phyloP scores from a whole-genome alignment of 37 sponge, comb jelly and placozoan species.

The Agelas oroides region DNA sequence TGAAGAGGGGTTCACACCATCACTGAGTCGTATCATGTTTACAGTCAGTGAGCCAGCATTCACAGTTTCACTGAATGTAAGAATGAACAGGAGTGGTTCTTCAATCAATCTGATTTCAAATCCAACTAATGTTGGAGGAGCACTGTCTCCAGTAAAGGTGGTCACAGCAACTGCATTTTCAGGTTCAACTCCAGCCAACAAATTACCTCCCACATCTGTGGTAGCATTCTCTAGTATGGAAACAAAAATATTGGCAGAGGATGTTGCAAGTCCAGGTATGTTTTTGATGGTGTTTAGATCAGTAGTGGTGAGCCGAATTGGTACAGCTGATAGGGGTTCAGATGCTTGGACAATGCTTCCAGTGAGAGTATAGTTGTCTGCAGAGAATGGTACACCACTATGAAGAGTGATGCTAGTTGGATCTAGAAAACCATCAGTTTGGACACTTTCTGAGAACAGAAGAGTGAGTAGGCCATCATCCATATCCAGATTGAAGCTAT shows the following conservation, averaged over 20 bases:
- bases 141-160: slow-evolving; percentile 52
- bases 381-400: slow-evolving; percentile 11
- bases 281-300: slow-evolving; percentile 81
- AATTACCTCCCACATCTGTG: slow-evolving; percentile 52
- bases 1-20: not conserved
- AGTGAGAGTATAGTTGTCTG: slow-evolving; percentile 44
- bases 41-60: slow-evolving; percentile 37
- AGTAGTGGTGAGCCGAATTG: slow-evolving; percentile 30
- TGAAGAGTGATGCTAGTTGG: slow-evolving; percentile 60
- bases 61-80: slow-evolving; percentile 84
- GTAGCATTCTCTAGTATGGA: slow-evolving; percentile 60
- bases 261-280: slow-evolving; percentile 55
- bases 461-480: slow-evolving; percentile 77
- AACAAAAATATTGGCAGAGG: slow-evolving; percentile 34
- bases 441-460: slow-evolving; percentile 75
- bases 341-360: slow-evolving; percentile 24
- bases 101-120: slow-evolving; percentile 75
- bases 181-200: slow-evolving; percentile 13
- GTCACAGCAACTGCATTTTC: slow-evolving; percentile 41
- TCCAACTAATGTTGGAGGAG: slow-evolving; percentile 64
- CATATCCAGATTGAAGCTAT: slow-evolving; percentile 75
- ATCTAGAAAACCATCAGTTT: slow-evolving; percentile 46
- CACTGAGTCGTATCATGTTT: slow-evolving; percentile 32
- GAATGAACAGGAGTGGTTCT: slow-evolving; percentile 72
- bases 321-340: slow-evolving; percentile 41